phyloP scores from a whole-genome alignment of 2,797 vertebrate genomes.

The Macropodus opercularis region DNA sequence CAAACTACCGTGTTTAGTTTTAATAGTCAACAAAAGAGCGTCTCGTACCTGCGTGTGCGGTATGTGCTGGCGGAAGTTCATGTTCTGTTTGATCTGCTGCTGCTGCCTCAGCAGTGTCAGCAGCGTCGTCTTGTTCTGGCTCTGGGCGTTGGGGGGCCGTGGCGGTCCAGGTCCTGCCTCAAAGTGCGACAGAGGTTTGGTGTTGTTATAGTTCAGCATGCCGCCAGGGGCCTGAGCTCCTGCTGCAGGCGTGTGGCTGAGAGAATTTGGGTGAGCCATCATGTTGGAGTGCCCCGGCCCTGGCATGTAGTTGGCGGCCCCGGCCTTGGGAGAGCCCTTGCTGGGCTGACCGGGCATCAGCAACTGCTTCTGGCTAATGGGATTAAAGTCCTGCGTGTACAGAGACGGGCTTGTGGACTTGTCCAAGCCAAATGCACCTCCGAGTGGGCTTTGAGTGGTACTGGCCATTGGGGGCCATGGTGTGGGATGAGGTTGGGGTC shows the following conservation, averaged over 20 bases:
- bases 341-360: constrained; percentile 84
- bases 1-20: too few relatives aligned
- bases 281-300: constrained; percentile 82
- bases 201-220: constrained; percentile 92
- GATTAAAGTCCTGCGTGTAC: constrained; percentile 90
- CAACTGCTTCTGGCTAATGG: constrained; percentile 87
- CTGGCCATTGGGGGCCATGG: constrained; percentile 85
- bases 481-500: constrained; percentile 81
- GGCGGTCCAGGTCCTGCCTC: constrained; percentile 86
- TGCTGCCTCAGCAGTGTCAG: constrained; percentile 85
- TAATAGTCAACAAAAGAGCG: too few relatives aligned
- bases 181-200: constrained; percentile 95
- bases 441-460: constrained; percentile 86
- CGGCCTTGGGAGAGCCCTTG: constrained; percentile 89
- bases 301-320: constrained; percentile 82
- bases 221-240: constrained; percentile 73
- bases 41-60: constrained; percentile 87
- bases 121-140: constrained; percentile 87
- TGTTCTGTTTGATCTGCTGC: constrained; percentile 86
- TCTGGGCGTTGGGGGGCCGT: constrained; percentile 67
- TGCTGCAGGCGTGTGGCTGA: constrained; percentile 79
- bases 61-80: constrained; percentile 85
- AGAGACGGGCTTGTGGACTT: constrained; percentile 90
- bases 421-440: constrained; percentile 86
- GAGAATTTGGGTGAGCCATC: constrained; percentile 80